Evolutionary conservation across 2,888 invertebrate species (phyloP).

Genomic region (Argyresthia goedartella): DNA sequence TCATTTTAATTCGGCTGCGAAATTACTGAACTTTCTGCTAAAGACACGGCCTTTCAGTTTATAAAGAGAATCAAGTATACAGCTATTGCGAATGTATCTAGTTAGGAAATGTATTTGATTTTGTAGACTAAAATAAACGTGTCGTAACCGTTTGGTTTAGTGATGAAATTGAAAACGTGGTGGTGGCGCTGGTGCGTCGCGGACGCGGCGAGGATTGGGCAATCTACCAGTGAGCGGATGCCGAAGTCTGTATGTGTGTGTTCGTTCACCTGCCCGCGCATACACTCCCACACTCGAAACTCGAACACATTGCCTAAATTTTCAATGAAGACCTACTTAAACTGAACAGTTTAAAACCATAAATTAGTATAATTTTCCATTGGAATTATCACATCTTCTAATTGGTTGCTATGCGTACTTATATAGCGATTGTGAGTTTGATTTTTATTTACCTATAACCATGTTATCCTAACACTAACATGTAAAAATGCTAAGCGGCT

Average conservation of each 20-base stretch:
- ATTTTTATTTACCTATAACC: too few relatives aligned
- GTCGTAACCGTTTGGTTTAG: slow-evolving; percentile 36
- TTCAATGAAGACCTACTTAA: slow-evolving; percentile 28
- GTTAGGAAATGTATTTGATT: slow-evolving; percentile 4
- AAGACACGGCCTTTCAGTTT: slow-evolving; percentile 21
- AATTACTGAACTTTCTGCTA: slow-evolving; percentile 65
- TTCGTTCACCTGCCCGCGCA: too few relatives aligned
- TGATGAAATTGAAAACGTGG: slow-evolving; percentile 51
- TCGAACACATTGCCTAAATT: slow-evolving; percentile 27
- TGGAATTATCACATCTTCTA: too few relatives aligned
- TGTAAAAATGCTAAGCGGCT: not conserved
- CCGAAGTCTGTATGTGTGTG: too few relatives aligned
- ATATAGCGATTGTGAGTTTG: too few relatives aligned
- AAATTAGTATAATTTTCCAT: too few relatives aligned
- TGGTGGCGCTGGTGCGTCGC: slow-evolving; percentile 24
- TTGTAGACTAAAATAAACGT: slow-evolving; percentile 25
- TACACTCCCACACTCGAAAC: not conserved
- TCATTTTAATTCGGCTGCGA: slow-evolving; percentile 52
- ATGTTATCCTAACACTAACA: not conserved
- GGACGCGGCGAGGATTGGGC: slow-evolving; percentile 52
- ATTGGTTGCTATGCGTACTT: too few relatives aligned
- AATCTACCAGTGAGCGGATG: slow-evolving; percentile 32
- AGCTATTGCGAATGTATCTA: slow-evolving; percentile 13
- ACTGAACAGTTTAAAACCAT: too few relatives aligned
- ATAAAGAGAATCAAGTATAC: slow-evolving; percentile 1